phyloP scores from a whole-genome alignment of 1,140 invertebrate genomes.

The Steinernema feltiae region DNA sequence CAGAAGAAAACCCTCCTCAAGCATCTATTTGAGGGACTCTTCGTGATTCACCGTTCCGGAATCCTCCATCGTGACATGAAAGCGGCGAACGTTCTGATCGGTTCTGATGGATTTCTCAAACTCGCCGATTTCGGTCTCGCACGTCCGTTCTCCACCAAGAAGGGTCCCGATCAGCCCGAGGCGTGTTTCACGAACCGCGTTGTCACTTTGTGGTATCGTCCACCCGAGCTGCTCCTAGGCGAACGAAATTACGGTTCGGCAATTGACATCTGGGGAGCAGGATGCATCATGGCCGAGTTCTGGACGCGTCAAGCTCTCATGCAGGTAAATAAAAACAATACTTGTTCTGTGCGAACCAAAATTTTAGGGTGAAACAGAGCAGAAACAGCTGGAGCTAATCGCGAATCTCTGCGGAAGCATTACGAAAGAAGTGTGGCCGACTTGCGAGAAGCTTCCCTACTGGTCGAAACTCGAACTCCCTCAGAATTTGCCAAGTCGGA shows the following conservation, averaged over 20 bases:
- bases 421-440: slow-evolving; percentile 81
- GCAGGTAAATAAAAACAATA: slow-evolving; percentile 62
- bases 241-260: slow-evolving; percentile 91
- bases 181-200: slow-evolving; percentile 86
- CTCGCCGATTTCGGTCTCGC: slow-evolving; percentile 64
- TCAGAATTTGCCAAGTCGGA: slow-evolving; percentile 81
- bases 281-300: slow-evolving; percentile 99
- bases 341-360: background rate
- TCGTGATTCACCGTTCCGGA: slow-evolving; percentile 45
- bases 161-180: slow-evolving; percentile 25
- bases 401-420: slow-evolving; percentile 93
- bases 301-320: slow-evolving; percentile 80
- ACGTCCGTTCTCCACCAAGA: slow-evolving; percentile 37
- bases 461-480: slow-evolving; percentile 84
- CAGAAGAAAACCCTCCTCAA: slow-evolving; percentile 98
- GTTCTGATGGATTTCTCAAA: slow-evolving; percentile 78
- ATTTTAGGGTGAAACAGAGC: slow-evolving; percentile 79
- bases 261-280: slow-evolving; percentile 95
- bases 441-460: slow-evolving; percentile 82
- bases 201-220: slow-evolving; percentile 94
- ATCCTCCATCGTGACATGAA: slow-evolving; percentile 80
- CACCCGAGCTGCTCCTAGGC: slow-evolving; percentile 79
- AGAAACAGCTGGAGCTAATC: slow-evolving; percentile 88
- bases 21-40: slow-evolving; percentile 79
- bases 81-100: slow-evolving; percentile 95